phyloP scores from a whole-genome alignment of 2,797 vertebrate species.

The Xenopus petersii region DNA sequence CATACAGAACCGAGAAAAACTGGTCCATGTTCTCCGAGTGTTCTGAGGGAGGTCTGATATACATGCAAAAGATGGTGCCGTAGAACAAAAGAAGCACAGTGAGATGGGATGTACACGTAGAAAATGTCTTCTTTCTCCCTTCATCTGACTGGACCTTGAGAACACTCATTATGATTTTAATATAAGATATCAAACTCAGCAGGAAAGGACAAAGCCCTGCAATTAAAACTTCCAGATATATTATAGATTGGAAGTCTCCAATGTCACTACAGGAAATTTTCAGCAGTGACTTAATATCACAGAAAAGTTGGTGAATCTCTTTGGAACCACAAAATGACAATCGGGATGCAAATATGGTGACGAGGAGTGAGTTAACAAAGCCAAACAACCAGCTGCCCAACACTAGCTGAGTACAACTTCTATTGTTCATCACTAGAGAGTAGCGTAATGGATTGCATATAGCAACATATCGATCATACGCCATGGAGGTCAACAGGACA shows the following conservation, averaged over 20 bases:
- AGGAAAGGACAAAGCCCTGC: conserved; percentile 36
- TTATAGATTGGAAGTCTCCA: conserved; percentile 29
- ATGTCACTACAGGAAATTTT: conserved; percentile 49
- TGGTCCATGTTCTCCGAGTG: conserved; percentile 15
- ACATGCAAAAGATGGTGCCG: conserved; percentile 49
- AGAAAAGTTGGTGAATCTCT: conserved; percentile 47
- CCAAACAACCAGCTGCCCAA: conserved; percentile 34
- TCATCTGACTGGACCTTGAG: conserved; percentile 14
- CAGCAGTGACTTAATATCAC: conserved; percentile 47
- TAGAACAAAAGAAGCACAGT: conserved; percentile 38
- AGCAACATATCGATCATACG: conserved; percentile 34
- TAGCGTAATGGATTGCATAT: conserved; percentile 39
- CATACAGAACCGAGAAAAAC: conserved; percentile 39
- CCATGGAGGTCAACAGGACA: conserved; percentile 14
- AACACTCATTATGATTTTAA: conserved; percentile 46
- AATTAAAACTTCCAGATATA: conserved; percentile 14
- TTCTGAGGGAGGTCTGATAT: conserved; percentile 26
- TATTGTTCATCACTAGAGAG: conserved; percentile 33
- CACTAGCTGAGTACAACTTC: conserved; percentile 23
- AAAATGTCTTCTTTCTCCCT: conserved; percentile 23
- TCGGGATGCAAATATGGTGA: conserved; percentile 37
- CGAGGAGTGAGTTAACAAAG: conserved; percentile 42
- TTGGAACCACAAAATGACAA: conserved; percentile 42
- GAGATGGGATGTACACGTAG: conserved; percentile 47
- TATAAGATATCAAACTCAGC: conserved; percentile 39